phyloP scores from a whole-genome alignment of 2,888 invertebrate species.

The Papilio protenor region DNA sequence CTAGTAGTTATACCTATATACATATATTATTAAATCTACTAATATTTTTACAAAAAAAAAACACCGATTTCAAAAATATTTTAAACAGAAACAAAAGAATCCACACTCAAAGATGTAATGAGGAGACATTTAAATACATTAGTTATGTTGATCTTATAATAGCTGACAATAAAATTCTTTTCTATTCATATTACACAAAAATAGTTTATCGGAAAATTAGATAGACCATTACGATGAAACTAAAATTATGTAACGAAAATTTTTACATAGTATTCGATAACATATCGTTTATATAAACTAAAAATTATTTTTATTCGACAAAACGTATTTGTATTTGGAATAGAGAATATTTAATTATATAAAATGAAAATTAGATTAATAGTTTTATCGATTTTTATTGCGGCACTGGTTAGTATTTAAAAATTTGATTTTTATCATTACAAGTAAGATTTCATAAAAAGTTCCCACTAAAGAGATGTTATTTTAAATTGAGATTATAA shows the following conservation, averaged over 20 bases:
- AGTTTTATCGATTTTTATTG: conserved; percentile 10
- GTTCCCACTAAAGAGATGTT: neutral
- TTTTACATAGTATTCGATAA: conserved; percentile 37
- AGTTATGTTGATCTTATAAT: neutral
- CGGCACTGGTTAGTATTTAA: conserved; percentile 33
- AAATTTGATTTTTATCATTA: no score
- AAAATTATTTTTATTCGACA: conserved; percentile 34
- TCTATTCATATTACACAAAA: neutral
- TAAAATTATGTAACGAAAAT: conserved; percentile 31
- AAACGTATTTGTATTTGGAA: conserved; percentile 25
- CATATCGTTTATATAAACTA: conserved; percentile 40
- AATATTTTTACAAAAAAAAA: no score
- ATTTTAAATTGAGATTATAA: neutral
- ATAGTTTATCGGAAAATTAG: conserved; percentile 14
- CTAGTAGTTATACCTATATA: no score
- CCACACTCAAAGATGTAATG: neutral
- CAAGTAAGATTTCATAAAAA: neutral
- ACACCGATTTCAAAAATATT: no score
- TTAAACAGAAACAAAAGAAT: neutral
- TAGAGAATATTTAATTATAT: conserved; percentile 11
- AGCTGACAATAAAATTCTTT: neutral
- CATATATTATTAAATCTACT: no score
- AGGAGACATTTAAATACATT: neutral
- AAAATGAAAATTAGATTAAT: conserved; percentile 28
- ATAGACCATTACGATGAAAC: conserved; percentile 30